Evolutionary conservation across 1,140 invertebrate genomes (phyloP), one percentile per base, ranked within the genome.

Genomic region (Lordiphosa mommai): DNA sequence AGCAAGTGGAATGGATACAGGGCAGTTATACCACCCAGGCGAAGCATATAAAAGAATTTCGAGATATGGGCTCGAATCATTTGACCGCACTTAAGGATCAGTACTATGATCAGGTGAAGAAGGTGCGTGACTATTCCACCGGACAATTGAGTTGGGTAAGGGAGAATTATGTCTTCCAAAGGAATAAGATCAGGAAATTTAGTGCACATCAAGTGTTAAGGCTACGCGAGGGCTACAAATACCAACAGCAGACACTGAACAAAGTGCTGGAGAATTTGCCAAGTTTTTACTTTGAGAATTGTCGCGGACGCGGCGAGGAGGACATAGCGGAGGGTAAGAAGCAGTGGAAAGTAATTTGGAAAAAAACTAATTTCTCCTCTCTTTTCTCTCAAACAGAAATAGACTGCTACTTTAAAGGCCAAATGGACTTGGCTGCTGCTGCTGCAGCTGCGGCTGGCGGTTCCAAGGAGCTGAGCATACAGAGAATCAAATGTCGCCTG

Each of bases 81-180:
- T 86, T 98, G 44, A 94, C 94, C 5, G 92, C 94, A 1, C 91
- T 98, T 47, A 92, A 94, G 71, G 96, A 97, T 87, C 96, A 98
- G 82, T 98, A 98, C 89, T 94, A 95, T 70, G 96, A 97, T 88
- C 95, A 97, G 93, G 93, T 96, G 37, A 94, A 93, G 88, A 92
- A 93, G 67, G 96, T 97, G n/a, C 92, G 95, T 38, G 95, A 96
- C 74, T 97, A 97, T 88, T 97, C 96, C 5, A 94, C 94, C 2
- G 92, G 93, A 56, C 96, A 98, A 89, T 91, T 99, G 60, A 96
- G 96, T 86, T 96, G 96, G 93, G 95, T 98, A 43, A 92, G 96
- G 43, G 96, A 98, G 86, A 97, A 97, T 88, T 98, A 98, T 89
- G 94, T 98, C 76, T 96, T 96, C 91, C 97, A 98, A 90, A 92